phyloP scores from a whole-genome alignment of 2,888 invertebrate genomes.

The Macaria liturata region DNA sequence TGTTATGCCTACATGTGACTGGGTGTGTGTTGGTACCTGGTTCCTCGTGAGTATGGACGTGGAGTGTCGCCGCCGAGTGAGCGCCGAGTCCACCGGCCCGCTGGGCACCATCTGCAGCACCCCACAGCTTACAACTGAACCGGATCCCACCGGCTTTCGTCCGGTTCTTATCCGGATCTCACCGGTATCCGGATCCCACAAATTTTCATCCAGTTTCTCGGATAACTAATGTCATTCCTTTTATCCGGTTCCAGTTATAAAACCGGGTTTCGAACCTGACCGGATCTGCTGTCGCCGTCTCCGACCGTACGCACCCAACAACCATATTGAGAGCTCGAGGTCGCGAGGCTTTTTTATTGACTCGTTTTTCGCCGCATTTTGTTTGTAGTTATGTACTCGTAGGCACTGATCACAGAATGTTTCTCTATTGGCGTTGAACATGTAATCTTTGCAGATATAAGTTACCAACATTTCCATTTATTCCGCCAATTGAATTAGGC shows the following conservation, averaged over 20 bases:
- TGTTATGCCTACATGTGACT: neutral
- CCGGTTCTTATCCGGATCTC: slow-evolving; percentile 9
- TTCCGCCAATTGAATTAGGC: neutral
- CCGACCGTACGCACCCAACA: slow-evolving; percentile 53
- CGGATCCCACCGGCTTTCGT: slow-evolving; percentile 12
- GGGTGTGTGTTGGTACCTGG: slow-evolving; percentile 72
- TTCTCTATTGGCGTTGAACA: neutral
- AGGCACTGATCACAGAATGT: slow-evolving; percentile 11
- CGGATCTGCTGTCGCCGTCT: slow-evolving; percentile 49
- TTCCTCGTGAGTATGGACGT: slow-evolving; percentile 87
- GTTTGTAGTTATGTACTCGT: neutral
- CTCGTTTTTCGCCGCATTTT: slow-evolving; percentile 23
- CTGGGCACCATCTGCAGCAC: slow-evolving; percentile 70
- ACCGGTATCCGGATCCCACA: neutral
- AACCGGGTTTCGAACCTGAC: neutral
- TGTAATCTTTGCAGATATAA: too few species aligned
- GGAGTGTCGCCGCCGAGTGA: slow-evolving; percentile 90
- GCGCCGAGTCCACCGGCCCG: slow-evolving; percentile 78
- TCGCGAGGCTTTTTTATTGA: slow-evolving; percentile 54
- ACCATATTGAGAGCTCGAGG: slow-evolving; percentile 54
- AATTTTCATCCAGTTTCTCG: too few species aligned
- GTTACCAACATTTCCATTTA: too few species aligned
- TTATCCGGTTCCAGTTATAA: too few species aligned
- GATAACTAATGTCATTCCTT: too few species aligned
- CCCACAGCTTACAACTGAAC: slow-evolving; percentile 50